phyloP scores from a whole-genome alignment of 2,797 vertebrate species.

The Ibycter americanus region DNA sequence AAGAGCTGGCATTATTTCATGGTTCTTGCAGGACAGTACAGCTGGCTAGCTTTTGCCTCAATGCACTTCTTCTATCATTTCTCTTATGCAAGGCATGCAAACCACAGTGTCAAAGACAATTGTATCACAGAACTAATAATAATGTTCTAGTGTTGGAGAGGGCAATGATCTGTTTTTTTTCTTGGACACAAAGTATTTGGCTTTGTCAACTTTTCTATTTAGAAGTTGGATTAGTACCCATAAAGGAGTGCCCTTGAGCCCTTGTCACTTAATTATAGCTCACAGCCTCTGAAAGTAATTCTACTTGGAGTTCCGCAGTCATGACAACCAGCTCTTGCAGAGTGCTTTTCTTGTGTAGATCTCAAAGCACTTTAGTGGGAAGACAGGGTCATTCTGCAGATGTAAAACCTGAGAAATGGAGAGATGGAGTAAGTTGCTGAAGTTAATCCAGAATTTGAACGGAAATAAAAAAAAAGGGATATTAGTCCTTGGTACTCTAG shows the following conservation, averaged over 20 bases:
- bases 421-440: not conserved
- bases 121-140: constrained; percentile 5
- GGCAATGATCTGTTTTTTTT: not conserved
- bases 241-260: not conserved
- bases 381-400: not conserved
- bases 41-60: constrained; percentile 1
- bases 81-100: not conserved
- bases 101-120: not conserved
- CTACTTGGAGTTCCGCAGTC: not conserved
- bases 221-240: constrained; percentile 10
- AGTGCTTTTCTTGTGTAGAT: not conserved
- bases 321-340: not conserved
- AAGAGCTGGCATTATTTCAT: not conserved
- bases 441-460: not conserved
- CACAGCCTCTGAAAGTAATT: constrained; percentile 9
- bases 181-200: not conserved
- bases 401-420: not conserved
- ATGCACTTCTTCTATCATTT: not conserved
- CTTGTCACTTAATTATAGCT: not conserved
- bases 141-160: not conserved
- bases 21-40: not conserved
- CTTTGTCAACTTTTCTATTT: constrained; percentile 37
- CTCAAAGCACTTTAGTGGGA: not conserved
- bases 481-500: not conserved
- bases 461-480: not conserved